A percentile compares a stretch with the other conserved stretches of the same genome.
Evolutionary conservation across 2,888 invertebrate species (phyloP).

Genomic region (Chymomyza fuscimana): DNA sequence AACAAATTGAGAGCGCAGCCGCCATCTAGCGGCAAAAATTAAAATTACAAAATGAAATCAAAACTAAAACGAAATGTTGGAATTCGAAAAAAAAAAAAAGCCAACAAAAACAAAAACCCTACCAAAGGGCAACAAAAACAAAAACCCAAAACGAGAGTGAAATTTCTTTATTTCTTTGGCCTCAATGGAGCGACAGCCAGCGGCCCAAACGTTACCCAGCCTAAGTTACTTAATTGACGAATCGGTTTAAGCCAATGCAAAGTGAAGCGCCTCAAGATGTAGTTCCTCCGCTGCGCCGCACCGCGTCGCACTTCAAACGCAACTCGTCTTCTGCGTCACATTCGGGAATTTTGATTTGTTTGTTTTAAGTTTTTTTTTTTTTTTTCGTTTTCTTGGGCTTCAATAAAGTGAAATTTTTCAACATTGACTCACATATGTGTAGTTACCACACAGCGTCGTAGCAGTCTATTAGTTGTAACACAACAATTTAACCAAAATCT

Average conservation of each 20-base stretch:
- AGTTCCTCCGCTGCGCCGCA: too few relatives aligned
- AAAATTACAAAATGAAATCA: neutral
- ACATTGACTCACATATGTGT: constrained; percentile 57
- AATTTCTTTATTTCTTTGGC: constrained; percentile 37
- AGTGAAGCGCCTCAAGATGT: too few relatives aligned
- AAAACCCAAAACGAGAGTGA: constrained; percentile 63
- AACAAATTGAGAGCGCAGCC: neutral
- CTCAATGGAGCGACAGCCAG: neutral
- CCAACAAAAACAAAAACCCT: neutral
- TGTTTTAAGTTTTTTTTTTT: neutral
- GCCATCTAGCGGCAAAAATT: neutral
- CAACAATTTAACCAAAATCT: neutral
- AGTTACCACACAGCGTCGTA: neutral
- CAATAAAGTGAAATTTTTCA: constrained; percentile 62
- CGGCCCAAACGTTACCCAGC: constrained; percentile 5
- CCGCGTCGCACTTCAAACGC: constrained; percentile 9
- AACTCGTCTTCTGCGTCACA: neutral
- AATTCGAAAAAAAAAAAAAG: neutral
- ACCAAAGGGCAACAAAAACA: neutral
- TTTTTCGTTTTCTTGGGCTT: neutral
- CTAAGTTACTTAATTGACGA: constrained; percentile 63
- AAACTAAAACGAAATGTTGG: neutral
- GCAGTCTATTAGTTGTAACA: neutral
- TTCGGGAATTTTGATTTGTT: neutral
- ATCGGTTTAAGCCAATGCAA: constrained; percentile 13